Evolutionary conservation across 2,888 invertebrate species (phyloP).

Genomic region (Dolomedes plantarius): DNA sequence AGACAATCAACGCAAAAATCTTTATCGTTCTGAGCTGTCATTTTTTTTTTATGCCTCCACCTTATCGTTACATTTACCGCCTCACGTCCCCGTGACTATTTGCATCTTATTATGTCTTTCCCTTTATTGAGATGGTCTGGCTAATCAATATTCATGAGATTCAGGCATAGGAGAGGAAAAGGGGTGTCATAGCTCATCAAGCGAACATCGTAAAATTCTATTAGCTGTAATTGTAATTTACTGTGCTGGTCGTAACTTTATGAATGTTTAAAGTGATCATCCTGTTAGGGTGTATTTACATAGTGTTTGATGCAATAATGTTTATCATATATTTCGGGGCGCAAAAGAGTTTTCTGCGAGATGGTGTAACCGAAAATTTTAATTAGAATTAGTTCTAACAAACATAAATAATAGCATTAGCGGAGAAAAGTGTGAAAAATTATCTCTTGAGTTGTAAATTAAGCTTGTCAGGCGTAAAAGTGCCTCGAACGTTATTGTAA

Average conservation of each 20-base stretch:
- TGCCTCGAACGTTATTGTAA: no score
- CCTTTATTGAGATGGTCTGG: conserved; percentile 24
- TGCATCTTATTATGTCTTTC: conserved; percentile 55
- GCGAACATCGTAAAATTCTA: conserved; percentile 46
- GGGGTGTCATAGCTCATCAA: conserved; percentile 42
- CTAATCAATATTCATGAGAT: conserved; percentile 63
- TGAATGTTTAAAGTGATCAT: conserved; percentile 45
- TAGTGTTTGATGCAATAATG: conserved; percentile 39
- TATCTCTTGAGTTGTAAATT: no score
- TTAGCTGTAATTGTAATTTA: conserved; percentile 59
- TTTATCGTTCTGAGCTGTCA: conserved; percentile 19
- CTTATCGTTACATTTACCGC: conserved; percentile 9
- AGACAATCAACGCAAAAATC: conserved; percentile 47
- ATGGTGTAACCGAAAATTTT: no score
- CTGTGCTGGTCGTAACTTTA: background rate
- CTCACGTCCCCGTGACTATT: conserved; percentile 21
- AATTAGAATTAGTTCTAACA: no score
- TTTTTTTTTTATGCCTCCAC: conserved; percentile 6
- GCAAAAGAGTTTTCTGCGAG: background rate
- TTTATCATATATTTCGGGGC: conserved; percentile 17
- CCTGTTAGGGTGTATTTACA: conserved; percentile 29
- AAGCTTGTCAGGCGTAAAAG: no score
- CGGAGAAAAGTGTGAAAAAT: no score
- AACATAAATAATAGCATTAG: no score
- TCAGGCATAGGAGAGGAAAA: background rate